Evolutionary conservation across 2,888 invertebrate species (phyloP).

Genomic region (Agonum fuliginosum): DNA sequence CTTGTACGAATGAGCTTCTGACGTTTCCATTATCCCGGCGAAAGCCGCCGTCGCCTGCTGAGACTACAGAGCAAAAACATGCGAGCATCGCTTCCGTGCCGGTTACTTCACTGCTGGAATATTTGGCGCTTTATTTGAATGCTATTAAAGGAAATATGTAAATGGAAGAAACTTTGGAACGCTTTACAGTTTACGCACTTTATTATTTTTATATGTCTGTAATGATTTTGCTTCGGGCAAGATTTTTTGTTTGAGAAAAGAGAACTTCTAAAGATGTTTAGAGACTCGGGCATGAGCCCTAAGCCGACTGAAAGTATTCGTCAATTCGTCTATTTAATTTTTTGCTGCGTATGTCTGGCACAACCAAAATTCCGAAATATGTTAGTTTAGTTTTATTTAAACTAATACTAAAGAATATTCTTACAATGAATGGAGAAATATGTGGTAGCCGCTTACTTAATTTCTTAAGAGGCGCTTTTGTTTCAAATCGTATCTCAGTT

Average conservation of each 20-base stretch:
- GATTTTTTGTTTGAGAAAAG: background rate
- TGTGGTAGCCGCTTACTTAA: no score
- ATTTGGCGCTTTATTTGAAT: background rate
- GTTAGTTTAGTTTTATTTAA: no score
- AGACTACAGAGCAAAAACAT: constrained; percentile 23
- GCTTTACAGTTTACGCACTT: background rate
- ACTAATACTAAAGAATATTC: no score
- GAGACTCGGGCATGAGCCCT: no score
- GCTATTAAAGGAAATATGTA: constrained; percentile 26
- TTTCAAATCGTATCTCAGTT: no score
- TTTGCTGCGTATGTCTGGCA: no score
- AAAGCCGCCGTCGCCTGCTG: constrained; percentile 11
- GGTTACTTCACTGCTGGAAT: constrained; percentile 3
- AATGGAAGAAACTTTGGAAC: background rate
- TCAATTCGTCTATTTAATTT: no score
- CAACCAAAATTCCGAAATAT: no score
- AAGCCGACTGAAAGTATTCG: no score
- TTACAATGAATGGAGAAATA: no score
- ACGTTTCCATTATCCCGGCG: constrained; percentile 57
- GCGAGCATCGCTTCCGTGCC: constrained; percentile 3
- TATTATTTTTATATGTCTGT: constrained; percentile 17
- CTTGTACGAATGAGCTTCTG: constrained; percentile 59
- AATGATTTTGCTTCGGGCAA: background rate
- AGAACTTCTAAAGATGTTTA: no score
- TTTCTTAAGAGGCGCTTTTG: no score